Conservation (phyloP, 2,113 vertebrate genomes). For the Menura novaehollandiae region DNA sequence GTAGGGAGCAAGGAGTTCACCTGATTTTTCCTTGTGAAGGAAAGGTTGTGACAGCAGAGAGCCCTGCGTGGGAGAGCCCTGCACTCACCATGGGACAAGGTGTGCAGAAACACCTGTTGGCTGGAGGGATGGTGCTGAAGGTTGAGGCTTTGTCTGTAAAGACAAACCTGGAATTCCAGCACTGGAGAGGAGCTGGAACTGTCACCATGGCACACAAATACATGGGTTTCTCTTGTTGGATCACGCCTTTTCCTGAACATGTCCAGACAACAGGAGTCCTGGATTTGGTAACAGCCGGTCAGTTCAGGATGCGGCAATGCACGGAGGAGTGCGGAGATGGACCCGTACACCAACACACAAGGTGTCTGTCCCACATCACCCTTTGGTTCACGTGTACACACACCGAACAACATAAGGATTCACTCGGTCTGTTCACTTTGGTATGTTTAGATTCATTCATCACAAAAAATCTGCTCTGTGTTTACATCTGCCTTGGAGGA, state of each 20-base stretch:
- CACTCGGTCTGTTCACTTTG: conserved; percentile 31
- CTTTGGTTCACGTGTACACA: conserved; percentile 1
- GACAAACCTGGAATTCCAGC: neutral
- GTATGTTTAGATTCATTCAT: conserved; percentile 49
- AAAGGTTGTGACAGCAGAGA: neutral
- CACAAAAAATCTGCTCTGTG: conserved; percentile 54
- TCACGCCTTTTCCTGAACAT: conserved; percentile 47
- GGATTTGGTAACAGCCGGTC: conserved; percentile 44
- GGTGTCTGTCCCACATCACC: conserved; percentile 30
- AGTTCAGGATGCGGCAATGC: neutral
- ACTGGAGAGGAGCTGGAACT: conserved; percentile 1
- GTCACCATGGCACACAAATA: neutral
- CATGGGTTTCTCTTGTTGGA: conserved; percentile 37
- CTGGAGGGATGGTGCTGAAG: neutral
- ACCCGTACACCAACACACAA: neutral
- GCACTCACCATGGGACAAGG: neutral
- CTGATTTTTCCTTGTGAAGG: neutral
- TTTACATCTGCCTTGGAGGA: conserved; percentile 38
- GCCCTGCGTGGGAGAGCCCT: neutral
- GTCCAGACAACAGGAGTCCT: conserved; percentile 61
- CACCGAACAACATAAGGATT: conserved; percentile 34
- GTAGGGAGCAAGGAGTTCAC: neutral
- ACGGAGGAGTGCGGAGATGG: neutral
- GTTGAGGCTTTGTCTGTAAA: neutral
- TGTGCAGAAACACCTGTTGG: neutral